Evolutionary conservation across 2,888 invertebrate genomes (phyloP).

Genomic region (Aphrophora alni): DNA sequence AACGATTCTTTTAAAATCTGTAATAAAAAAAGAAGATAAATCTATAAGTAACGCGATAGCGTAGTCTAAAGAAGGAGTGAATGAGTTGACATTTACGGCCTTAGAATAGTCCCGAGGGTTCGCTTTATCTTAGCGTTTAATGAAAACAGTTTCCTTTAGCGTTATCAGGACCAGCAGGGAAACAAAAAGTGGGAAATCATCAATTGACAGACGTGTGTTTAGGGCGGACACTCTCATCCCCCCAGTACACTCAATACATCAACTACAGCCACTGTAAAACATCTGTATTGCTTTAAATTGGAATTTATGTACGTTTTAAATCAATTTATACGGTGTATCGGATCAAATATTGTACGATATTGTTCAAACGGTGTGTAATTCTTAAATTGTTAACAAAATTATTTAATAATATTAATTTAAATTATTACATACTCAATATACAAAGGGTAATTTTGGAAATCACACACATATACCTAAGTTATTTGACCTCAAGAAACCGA

Average conservation of each 20-base stretch:
- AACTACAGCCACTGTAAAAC: not conserved
- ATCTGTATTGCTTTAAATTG: not conserved
- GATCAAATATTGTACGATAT: not conserved
- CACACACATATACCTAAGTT: too few relatives aligned
- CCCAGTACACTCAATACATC: not conserved
- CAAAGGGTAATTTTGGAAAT: too few relatives aligned
- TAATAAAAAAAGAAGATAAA: not conserved
- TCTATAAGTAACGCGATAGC: not conserved
- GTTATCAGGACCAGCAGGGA: not conserved
- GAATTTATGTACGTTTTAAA: not conserved
- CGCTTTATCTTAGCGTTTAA: not conserved
- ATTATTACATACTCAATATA: too few relatives aligned
- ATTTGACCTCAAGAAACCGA: too few relatives aligned
- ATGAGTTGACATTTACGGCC: not conserved
- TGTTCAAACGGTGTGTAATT: too few relatives aligned
- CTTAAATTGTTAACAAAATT: too few relatives aligned
- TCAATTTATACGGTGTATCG: not conserved
- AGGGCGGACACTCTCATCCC: not conserved
- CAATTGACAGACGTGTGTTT: not conserved
- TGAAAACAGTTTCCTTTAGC: not conserved
- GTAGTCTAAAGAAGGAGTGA: not conserved
- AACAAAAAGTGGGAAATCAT: constrained; percentile 1
- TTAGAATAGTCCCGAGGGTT: not conserved
- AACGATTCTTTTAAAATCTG: too few relatives aligned
- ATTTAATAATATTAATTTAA: too few relatives aligned